A percentile compares a stretch with the other conserved stretches of the same genome.
Evolutionary conservation across 2,113 vertebrate genomes (phyloP).

Genomic region (Tichodroma muraria): DNA sequence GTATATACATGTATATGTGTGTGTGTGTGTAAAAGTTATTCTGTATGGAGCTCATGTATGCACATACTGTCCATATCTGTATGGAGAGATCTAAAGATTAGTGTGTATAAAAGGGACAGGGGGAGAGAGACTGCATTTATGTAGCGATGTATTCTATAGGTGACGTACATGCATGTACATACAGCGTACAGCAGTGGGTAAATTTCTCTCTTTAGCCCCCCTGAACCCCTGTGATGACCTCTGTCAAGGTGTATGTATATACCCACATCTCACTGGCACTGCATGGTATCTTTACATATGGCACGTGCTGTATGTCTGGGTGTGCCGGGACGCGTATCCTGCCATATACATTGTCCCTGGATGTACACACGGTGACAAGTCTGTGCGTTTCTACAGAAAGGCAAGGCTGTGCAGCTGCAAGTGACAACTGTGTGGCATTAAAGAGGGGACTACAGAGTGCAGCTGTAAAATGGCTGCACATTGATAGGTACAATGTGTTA

Average conservation of each 20-base stretch:
- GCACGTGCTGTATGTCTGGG: no score
- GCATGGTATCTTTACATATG: no score
- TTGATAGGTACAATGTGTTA: background rate
- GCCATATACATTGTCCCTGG: fast-evolving
- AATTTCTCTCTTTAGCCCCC: background rate
- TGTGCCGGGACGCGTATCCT: no score
- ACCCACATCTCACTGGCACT: no score
- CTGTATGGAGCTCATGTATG: background rate
- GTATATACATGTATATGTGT: fast-evolving
- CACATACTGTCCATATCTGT: background rate
- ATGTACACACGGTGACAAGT: background rate
- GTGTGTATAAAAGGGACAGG: background rate
- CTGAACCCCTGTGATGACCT: no score
- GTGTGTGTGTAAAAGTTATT: background rate
- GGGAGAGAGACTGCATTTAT: background rate
- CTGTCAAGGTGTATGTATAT: background rate
- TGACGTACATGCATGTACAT: background rate
- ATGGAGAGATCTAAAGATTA: background rate
- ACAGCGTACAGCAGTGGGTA: background rate
- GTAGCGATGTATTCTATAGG: background rate
- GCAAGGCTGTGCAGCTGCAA: background rate
- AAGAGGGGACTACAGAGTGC: no score
- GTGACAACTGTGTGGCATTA: background rate
- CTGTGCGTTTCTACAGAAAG: background rate
- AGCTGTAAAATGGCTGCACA: background rate